phyloP scores from a whole-genome alignment of 2,797 vertebrate species.

The Eutrigla gurnardus region DNA sequence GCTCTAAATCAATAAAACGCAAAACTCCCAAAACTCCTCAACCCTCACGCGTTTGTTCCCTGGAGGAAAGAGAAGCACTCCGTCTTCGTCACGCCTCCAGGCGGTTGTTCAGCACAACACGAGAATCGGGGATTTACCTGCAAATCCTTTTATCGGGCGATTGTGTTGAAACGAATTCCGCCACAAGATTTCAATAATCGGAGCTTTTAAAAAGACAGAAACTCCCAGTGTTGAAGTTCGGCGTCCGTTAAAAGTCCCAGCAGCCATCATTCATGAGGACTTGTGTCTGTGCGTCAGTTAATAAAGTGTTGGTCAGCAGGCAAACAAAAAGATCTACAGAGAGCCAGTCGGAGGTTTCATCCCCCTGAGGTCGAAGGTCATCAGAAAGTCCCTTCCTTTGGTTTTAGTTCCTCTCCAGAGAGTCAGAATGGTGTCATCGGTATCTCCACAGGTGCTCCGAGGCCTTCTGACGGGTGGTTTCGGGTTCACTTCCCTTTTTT shows the following conservation, averaged over 20 bases:
- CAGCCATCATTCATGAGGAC: not conserved
- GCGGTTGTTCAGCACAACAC: not conserved
- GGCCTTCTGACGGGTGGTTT: slow-evolving; percentile 9
- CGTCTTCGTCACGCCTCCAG: not conserved
- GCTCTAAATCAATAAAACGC: not conserved
- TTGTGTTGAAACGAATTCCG: not conserved
- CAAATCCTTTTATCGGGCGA: not conserved
- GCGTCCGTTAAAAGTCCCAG: not conserved
- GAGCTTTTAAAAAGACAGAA: not conserved
- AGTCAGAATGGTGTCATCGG: slow-evolving; percentile 12
- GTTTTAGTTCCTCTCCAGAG: slow-evolving; percentile 25
- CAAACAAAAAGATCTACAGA: slow-evolving; percentile 32
- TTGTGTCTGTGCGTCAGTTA: slow-evolving; percentile 17
- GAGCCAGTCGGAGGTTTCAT: slow-evolving; percentile 47
- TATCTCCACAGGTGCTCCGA: not conserved
- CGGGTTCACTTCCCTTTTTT: slow-evolving; percentile 44
- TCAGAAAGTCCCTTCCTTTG: slow-evolving; percentile 45
- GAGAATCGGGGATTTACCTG: not conserved
- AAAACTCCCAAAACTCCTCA: not conserved
- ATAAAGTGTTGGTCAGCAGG: slow-evolving; percentile 41
- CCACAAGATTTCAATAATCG: not conserved
- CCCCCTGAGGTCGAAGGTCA: slow-evolving; percentile 45
- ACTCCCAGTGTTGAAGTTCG: not conserved
- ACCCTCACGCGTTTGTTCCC: not conserved
- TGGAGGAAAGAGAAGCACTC: not conserved